These are phyloP conservation scores for Schizothorax lantsangensis DNA, from an alignment of 2,797 vertebrate species.

Conservation along the genomic window DNA sequence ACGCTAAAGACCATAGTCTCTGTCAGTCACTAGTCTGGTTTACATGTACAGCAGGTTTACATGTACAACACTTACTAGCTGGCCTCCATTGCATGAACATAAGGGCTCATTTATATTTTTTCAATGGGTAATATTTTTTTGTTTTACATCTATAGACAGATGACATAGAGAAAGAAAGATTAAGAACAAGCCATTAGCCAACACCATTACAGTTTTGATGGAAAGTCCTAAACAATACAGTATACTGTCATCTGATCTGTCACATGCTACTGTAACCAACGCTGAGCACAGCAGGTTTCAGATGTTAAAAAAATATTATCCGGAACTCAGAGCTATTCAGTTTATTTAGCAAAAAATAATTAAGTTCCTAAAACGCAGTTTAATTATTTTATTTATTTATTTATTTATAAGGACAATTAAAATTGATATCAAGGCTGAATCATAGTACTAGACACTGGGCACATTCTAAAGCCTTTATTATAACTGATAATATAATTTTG, in stretches of 20 bases:
- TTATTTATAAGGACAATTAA: too few relatives aligned
- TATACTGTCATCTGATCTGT: background rate
- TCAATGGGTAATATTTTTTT: background rate
- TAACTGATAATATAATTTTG: background rate
- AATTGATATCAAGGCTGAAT: background rate
- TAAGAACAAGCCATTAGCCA: background rate
- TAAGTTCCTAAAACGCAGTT: background rate
- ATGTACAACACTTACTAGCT: background rate
- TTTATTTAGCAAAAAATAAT: too few relatives aligned
- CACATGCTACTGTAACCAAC: background rate
- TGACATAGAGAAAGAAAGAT: background rate
- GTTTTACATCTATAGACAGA: background rate
- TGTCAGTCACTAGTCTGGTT: background rate
- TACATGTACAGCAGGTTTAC: background rate
- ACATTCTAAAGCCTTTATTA: background rate
- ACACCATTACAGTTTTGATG: background rate
- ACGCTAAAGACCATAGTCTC: too few relatives aligned
- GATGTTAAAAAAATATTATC: background rate
- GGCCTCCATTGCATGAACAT: background rate
- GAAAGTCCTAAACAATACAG: background rate
- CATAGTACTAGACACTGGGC: background rate
- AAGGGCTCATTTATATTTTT: background rate
- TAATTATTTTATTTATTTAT: too few relatives aligned
- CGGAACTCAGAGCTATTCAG: background rate
- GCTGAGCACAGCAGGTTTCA: constrained; percentile 16